Conservation (phyloP, 2,888 invertebrate genomes). For the Euplagia quadripunctaria region DNA sequence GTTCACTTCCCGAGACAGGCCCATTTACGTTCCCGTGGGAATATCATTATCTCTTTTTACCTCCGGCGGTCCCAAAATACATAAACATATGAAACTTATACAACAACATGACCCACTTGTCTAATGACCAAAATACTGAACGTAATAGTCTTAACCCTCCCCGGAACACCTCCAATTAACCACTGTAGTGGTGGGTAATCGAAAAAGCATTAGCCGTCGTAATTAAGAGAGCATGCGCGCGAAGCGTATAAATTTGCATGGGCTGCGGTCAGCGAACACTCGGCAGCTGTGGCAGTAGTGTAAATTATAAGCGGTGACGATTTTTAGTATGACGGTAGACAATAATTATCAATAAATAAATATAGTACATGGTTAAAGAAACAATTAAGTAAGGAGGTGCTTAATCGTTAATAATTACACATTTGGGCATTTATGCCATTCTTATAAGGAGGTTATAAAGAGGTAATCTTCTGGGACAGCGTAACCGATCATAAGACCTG, state of each 20-base stretch:
- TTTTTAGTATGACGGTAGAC: not conserved
- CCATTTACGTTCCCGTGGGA: not conserved
- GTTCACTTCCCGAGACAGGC: not conserved
- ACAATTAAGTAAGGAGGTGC: not conserved
- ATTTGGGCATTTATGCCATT: too few relatives aligned
- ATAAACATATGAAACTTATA: not conserved
- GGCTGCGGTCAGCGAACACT: constrained; percentile 61
- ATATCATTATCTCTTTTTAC: not conserved
- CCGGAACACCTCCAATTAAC: constrained; percentile 57
- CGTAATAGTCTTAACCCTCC: constrained; percentile 21
- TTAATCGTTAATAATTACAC: not conserved
- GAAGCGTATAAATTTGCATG: constrained; percentile 73
- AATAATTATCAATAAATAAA: not conserved
- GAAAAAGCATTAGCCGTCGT: constrained; percentile 77
- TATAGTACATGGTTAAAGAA: not conserved
- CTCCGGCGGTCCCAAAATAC: not conserved
- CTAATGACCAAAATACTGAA: constrained; percentile 40
- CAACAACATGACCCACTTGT: constrained; percentile 28
- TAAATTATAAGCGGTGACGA: constrained; percentile 14
- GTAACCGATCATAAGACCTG: too few relatives aligned
- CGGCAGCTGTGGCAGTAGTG: constrained; percentile 17
- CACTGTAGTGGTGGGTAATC: constrained; percentile 59
- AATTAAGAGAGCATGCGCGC: constrained; percentile 78
- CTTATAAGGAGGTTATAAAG: too few relatives aligned
- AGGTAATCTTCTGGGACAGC: too few relatives aligned